These are phyloP conservation scores for Ceratina japonica DNA, from an alignment of 1,140 invertebrate genomes.

Conservation along the genomic window DNA sequence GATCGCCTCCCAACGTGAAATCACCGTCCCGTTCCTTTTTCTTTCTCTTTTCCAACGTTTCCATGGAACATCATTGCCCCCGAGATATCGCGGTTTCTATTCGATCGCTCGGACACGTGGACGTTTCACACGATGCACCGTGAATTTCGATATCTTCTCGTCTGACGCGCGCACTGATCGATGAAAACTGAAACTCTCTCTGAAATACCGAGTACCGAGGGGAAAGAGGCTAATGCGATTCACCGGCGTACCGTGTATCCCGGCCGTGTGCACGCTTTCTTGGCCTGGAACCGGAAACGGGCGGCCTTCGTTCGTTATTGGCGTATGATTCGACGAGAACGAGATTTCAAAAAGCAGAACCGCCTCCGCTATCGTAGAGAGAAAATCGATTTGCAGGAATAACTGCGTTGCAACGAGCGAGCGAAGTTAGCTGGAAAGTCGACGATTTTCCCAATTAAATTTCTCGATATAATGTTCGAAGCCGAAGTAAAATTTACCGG, in stretches of 20 bases:
- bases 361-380: neutral
- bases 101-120: neutral
- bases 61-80: neutral
- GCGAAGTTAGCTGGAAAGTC: constrained; percentile 22
- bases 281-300: constrained; percentile 57
- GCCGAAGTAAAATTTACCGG: neutral
- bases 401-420: neutral
- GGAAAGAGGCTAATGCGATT: constrained; percentile 72
- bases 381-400: constrained; percentile 23
- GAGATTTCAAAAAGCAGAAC: constrained; percentile 23
- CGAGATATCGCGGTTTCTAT: neutral
- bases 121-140: constrained; percentile 18
- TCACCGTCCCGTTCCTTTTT: neutral
- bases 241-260: constrained; percentile 20
- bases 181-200: constrained; percentile 59
- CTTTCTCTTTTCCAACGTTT: neutral
- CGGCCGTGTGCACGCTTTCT: constrained; percentile 60
- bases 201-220: constrained; percentile 51
- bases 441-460: constrained; percentile 13
- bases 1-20: neutral
- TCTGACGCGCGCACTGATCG: constrained; percentile 17
- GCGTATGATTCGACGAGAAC: neutral
- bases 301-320: constrained; percentile 16
- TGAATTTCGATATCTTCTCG: constrained; percentile 34
- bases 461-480: neutral